Conservation (phyloP, 2,113 vertebrate species). For the Penelope pileata region DNA sequence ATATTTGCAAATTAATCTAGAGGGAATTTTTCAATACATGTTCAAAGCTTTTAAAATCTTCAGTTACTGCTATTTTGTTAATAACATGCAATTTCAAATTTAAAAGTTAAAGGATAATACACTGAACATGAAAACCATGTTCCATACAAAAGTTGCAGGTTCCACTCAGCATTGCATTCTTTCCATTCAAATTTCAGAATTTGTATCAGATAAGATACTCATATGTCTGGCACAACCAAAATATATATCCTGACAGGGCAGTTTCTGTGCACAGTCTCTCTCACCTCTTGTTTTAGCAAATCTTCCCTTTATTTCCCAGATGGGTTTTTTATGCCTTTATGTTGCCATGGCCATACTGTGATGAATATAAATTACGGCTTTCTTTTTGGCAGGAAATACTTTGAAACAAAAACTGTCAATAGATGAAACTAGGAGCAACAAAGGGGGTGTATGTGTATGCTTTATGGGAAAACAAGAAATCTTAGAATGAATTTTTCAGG, state of each 20-base stretch:
- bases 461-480: neutral
- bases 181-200: neutral
- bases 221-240: neutral
- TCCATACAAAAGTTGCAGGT: neutral
- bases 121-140: neutral
- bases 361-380: neutral
- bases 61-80: neutral
- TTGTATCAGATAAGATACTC: neutral
- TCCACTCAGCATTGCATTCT: neutral
- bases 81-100: neutral
- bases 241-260: neutral
- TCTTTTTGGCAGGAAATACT: neutral
- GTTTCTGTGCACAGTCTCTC: neutral
- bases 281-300: neutral
- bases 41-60: neutral
- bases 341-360: neutral
- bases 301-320: neutral
- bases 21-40: neutral
- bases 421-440: neutral
- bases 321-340: neutral
- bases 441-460: rapidly evolving
- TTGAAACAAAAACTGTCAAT: neutral
- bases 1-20: neutral
- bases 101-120: neutral
- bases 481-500: neutral